These are phyloP conservation scores for Phania funesta DNA, from an alignment of 2,888 invertebrate species.

Conservation along the genomic window DNA sequence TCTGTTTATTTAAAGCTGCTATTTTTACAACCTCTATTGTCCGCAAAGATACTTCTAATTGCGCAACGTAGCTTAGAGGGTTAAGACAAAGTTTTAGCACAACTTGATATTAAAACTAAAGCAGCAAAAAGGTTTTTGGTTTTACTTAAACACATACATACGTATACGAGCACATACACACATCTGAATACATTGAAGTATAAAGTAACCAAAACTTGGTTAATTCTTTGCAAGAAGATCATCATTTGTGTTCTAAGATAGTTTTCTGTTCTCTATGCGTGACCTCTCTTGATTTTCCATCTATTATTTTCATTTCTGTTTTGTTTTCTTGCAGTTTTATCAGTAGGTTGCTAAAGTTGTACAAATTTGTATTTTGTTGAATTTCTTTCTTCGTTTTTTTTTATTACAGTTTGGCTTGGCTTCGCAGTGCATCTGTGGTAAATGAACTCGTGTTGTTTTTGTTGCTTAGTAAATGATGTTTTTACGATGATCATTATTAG, in stretches of 20 bases:
- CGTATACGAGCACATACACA: neutral
- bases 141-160: neutral
- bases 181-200: neutral
- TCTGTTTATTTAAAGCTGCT: neutral
- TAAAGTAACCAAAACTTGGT: constrained; percentile 32
- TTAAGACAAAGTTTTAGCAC: constrained; percentile 5
- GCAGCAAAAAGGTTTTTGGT: constrained; percentile 13
- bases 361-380: constrained; percentile 13
- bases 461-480: constrained; percentile 14
- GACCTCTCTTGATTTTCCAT: constrained; percentile 40
- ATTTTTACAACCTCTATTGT: neutral
- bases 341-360: neutral
- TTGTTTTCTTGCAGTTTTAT: constrained; percentile 1
- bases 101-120: constrained; percentile 29
- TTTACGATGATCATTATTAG: constrained; percentile 19
- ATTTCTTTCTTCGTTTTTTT: constrained; percentile 23
- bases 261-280: constrained; percentile 47
- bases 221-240: constrained; percentile 4
- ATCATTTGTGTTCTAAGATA: neutral
- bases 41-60: neutral
- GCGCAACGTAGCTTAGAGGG: constrained; percentile 11
- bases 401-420: neutral
- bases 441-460: constrained; percentile 43
- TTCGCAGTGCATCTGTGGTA: constrained; percentile 40
- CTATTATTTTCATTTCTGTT: neutral